Base-by-base conservation (phyloP, 2,113 vertebrate genomes). In the Phylloscopus whistleri region DNA sequence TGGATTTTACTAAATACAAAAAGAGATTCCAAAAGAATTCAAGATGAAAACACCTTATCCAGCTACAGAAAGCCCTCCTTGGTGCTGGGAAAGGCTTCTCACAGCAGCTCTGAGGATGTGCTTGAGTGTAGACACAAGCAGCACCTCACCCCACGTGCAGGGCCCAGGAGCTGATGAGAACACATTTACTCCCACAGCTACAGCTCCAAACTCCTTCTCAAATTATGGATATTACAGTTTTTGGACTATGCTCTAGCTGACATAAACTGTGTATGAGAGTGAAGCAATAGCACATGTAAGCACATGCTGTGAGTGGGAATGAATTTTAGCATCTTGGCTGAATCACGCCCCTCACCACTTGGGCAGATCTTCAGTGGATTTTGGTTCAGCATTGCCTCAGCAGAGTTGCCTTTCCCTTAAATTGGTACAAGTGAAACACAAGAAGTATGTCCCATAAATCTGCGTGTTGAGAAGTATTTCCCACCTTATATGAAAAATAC, bases 331-430 rank as follows among this genome's bases (percentile, higher is more conserved):
- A 60, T 37, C 44, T 87, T 52, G 81, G 69, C 31, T 89, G 53
- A 79, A n/a, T 53, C n/a, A n/a, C 37, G 2, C 31, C 44, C 52
- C 48, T 78, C 56, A 22, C 19, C 46, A 13, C 60, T 75, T 33
- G 52, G 37, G 49, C 53, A 68, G 66, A 66, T 33, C 28, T 69
- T 76, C 37, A 49, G n/a, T 19, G 23, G 24, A 41, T 66, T 89
- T 89, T 73, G 10, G 46, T 90, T 17, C 87, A 62, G 23, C 81
- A 62, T 66, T 89, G 81, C 49, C 58, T 91, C 89, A 92, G 79
- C 67, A 73, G 37, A 89, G 23, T 4, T 90, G 63, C 24, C 43
- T 75, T 33, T 64, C 24, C 58, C 83, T 91, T 95, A 46, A 44
- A 75, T 2, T 73, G n/a, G 39, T 82, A 27, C 0, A 3, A 60